These are phyloP conservation scores for Notarius lentiginosus DNA, from an alignment of 2,113 vertebrate genomes.

Conservation along the genomic window DNA sequence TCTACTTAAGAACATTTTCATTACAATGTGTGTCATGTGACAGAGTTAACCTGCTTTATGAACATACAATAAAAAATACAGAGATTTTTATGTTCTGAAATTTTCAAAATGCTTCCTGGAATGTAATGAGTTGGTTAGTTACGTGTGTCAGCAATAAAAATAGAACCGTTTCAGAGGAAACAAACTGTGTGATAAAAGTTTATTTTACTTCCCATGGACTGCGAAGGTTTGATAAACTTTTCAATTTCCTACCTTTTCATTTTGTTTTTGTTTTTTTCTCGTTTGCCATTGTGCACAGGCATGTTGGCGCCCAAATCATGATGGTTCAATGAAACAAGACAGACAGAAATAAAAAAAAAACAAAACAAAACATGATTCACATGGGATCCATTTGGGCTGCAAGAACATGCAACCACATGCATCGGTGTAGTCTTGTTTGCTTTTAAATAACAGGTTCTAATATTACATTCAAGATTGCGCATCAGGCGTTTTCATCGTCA, in stretches of 20 bases:
- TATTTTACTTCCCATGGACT: neutral
- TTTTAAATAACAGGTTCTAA: neutral
- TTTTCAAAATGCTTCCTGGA: neutral
- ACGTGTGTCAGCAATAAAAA: neutral
- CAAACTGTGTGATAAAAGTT: neutral
- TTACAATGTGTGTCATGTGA: neutral
- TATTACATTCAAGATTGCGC: neutral
- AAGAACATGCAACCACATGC: constrained; percentile 16
- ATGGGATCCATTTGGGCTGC: neutral
- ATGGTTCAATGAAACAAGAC: constrained; percentile 33
- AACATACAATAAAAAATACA: neutral
- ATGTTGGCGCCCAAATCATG: neutral
- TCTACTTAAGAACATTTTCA: neutral
- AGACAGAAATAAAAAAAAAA: constrained; percentile 14
- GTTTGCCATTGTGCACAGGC: neutral
- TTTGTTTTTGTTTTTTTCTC: neutral
- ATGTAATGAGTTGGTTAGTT: neutral
- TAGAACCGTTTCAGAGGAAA: neutral
- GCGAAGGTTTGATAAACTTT: neutral
- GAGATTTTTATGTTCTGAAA: neutral
- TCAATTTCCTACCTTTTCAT: too few relatives aligned
- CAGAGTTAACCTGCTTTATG: neutral
- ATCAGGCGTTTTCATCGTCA: neutral
- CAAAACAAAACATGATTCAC: neutral
- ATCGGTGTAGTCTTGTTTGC: neutral